These are phyloP conservation scores for Himalopsyche anomala DNA, from an alignment of 2,888 invertebrate species.

Conservation along the genomic window DNA sequence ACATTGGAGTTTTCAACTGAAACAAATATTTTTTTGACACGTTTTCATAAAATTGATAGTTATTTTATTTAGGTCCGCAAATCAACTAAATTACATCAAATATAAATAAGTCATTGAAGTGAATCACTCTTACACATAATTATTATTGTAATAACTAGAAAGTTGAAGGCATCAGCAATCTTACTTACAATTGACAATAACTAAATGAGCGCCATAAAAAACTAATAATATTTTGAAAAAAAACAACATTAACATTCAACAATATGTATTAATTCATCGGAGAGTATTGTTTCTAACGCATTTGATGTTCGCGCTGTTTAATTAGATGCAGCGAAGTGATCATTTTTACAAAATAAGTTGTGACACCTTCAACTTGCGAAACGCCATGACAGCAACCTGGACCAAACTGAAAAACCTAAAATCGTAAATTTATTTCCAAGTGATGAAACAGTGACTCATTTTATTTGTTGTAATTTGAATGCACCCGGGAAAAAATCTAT, in stretches of 20 bases:
- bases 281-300: too few species aligned
- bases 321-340: not conserved
- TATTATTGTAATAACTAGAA: constrained; percentile 22
- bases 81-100: constrained; percentile 20
- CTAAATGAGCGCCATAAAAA: not conserved
- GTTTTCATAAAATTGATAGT: not conserved
- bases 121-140: constrained; percentile 12
- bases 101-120: constrained; percentile 35
- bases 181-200: not conserved
- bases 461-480: constrained; percentile 37
- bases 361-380: constrained; percentile 54
- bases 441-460: constrained; percentile 25
- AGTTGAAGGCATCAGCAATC: constrained; percentile 40
- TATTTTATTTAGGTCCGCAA: not conserved
- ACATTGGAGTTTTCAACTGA: too few species aligned
- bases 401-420: constrained; percentile 58
- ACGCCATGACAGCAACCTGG: constrained; percentile 51
- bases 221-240: too few species aligned
- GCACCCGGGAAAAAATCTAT: not conserved
- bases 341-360: constrained; percentile 28
- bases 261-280: too few species aligned
- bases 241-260: too few species aligned
- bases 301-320: not conserved
- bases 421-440: constrained; percentile 6
- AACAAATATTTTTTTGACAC: not conserved